A percentile compares a stretch with the other conserved stretches of the same genome.
These are phyloP conservation scores for Julus scandinavius DNA, from an alignment of 2,888 invertebrate genomes.

Conservation along the genomic window DNA sequence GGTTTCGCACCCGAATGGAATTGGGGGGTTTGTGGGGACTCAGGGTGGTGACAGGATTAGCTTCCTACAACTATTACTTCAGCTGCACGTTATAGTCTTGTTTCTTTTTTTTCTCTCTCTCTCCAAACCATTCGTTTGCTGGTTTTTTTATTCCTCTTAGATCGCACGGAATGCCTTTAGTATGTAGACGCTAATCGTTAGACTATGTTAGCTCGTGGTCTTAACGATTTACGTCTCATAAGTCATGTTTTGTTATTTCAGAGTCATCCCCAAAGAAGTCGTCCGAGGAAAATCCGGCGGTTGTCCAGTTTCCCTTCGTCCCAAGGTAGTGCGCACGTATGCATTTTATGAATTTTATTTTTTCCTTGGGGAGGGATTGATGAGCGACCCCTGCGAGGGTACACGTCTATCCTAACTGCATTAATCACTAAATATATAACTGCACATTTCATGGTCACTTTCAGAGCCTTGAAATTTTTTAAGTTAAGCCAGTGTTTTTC, in stretches of 20 bases:
- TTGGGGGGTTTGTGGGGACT: background rate
- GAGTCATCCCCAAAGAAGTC: slow-evolving; percentile 49
- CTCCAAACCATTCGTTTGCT: background rate
- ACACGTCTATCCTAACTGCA: no score
- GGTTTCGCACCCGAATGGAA: background rate
- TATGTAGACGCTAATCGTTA: background rate
- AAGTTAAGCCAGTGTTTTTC: no score
- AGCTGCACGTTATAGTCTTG: background rate
- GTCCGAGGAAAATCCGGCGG: slow-evolving; percentile 39
- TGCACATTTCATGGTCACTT: no score
- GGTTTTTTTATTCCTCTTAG: background rate
- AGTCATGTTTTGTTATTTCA: background rate
- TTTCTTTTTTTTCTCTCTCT: background rate
- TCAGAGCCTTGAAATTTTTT: no score
- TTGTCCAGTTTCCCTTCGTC: slow-evolving; percentile 50
- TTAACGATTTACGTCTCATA: background rate
- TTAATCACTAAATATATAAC: no score
- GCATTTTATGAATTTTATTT: background rate
- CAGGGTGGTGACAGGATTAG: background rate
- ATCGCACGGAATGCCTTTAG: background rate
- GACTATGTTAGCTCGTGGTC: background rate
- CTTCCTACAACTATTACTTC: background rate
- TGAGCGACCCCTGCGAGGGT: background rate
- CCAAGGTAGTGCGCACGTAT: slow-evolving; percentile 24
- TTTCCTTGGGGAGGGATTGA: background rate